phyloP scores from a whole-genome alignment of 1,140 invertebrate genomes.

The Colletes gigas region DNA sequence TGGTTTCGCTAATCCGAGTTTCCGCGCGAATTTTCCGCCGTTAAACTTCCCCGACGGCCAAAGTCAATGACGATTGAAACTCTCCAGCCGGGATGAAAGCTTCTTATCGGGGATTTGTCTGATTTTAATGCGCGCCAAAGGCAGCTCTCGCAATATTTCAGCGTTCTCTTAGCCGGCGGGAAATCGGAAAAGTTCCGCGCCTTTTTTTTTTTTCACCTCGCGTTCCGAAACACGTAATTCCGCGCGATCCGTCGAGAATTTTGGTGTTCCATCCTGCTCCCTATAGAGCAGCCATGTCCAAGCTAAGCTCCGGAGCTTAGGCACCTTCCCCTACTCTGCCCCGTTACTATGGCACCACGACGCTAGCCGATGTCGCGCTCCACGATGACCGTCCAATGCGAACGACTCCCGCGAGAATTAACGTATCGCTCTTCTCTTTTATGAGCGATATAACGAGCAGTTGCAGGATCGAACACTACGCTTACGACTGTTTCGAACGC shows the following conservation, averaged over 20 bases:
- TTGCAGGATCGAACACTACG: too few relatives aligned
- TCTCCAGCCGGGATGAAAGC: conserved; percentile 47
- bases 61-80: conserved; percentile 65
- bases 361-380: too few relatives aligned
- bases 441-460: too few relatives aligned
- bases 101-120: conserved; percentile 64
- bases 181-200: conserved; percentile 35
- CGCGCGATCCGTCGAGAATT: conserved; percentile 46
- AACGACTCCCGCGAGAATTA: too few relatives aligned
- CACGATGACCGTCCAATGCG: too few relatives aligned
- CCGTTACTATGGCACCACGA: too few relatives aligned
- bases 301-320: too few relatives aligned
- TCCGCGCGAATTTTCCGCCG: conserved; percentile 52
- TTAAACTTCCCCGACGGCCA: conserved; percentile 49
- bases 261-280: background rate
- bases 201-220: conserved; percentile 16
- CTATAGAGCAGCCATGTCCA: background rate
- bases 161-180: conserved; percentile 28
- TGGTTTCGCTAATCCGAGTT: conserved; percentile 49
- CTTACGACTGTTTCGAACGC: too few relatives aligned
- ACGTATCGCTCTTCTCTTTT: too few relatives aligned
- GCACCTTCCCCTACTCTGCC: too few relatives aligned
- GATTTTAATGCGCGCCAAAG: conserved; percentile 58
- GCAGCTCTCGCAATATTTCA: conserved; percentile 58
- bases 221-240: conserved; percentile 15